Evolutionary conservation across 2,888 invertebrate species (phyloP).

Genomic region (Patella depressa): DNA sequence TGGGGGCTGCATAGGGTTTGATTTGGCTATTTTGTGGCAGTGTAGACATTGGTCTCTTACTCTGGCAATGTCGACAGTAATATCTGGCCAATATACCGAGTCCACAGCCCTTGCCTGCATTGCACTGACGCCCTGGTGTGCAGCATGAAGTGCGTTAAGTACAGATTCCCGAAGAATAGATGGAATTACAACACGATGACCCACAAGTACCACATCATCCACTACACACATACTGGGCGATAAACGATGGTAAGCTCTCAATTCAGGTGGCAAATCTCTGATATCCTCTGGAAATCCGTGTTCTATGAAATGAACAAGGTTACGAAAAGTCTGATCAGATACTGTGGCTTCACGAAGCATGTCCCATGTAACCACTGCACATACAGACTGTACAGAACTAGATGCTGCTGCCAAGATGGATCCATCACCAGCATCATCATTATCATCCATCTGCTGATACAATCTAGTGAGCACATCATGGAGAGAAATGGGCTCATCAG

Average conservation of each 20-base stretch:
- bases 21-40: constrained; percentile 32
- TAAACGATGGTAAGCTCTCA: constrained; percentile 29
- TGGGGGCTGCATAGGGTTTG: constrained; percentile 37
- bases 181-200: constrained; percentile 33
- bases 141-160: no score
- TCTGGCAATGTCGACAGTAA: constrained; percentile 34
- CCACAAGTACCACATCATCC: constrained; percentile 37
- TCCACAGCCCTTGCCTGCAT: no score
- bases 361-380: constrained; percentile 36
- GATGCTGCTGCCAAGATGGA: constrained; percentile 30
- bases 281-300: constrained; percentile 21
- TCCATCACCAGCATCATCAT: constrained; percentile 20
- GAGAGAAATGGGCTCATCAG: neutral
- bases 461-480: constrained; percentile 9
- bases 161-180: constrained; percentile 12
- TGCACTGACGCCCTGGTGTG: no score
- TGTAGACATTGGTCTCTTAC: no score
- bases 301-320: constrained; percentile 22
- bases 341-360: constrained; percentile 20
- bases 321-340: constrained; percentile 28
- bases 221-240: constrained; percentile 30
- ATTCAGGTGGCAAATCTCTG: constrained; percentile 11
- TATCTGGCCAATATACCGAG: no score
- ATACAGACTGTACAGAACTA: constrained; percentile 20
- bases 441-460: neutral